A percentile compares a stretch with the other conserved stretches of the same genome.
These are phyloP conservation scores for Ennomos erosarius DNA, from an alignment of 2,888 invertebrate genomes.

Conservation along the genomic window DNA sequence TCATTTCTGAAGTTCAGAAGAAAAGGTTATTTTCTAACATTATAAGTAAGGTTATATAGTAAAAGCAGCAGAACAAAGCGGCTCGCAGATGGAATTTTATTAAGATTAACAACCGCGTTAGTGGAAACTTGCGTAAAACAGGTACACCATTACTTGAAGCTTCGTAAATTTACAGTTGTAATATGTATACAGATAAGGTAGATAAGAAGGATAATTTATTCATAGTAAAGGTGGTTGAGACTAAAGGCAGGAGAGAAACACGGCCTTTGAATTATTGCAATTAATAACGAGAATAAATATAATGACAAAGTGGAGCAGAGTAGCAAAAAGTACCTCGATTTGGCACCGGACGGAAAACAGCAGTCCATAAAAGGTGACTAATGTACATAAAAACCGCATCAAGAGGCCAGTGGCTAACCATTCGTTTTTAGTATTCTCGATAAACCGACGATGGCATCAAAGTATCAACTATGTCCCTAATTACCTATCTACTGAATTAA, in stretches of 20 bases:
- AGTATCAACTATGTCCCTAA: neutral
- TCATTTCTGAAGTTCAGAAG: too few species aligned
- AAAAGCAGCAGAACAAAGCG: conserved; percentile 2
- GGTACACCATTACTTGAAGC: conserved; percentile 12
- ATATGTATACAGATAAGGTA: conserved; percentile 40
- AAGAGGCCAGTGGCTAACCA: conserved; percentile 32
- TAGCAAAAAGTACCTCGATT: conserved; percentile 32
- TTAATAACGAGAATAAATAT: conserved; percentile 23
- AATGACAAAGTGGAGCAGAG: conserved; percentile 20
- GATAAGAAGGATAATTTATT: conserved; percentile 39
- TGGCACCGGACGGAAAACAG: conserved; percentile 36
- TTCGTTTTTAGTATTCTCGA: conserved; percentile 23
- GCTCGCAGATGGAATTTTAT: conserved; percentile 16
- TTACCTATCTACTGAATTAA: too few species aligned
- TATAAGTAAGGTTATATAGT: neutral
- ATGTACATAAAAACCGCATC: conserved; percentile 35
- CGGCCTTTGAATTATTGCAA: conserved; percentile 25
- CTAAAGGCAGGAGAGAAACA: conserved; percentile 21
- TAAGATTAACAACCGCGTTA: conserved; percentile 19
- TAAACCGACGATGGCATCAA: conserved; percentile 12
- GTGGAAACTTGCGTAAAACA: conserved; percentile 19
- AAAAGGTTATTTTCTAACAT: too few species aligned
- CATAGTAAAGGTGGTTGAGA: conserved; percentile 30
- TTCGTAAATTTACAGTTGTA: conserved; percentile 35
- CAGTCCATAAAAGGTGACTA: conserved; percentile 34